Evolutionary conservation across 2,888 invertebrate genomes (phyloP), one percentile per base, ranked within the genome.

Genomic region (Ectemnius lituratus): DNA sequence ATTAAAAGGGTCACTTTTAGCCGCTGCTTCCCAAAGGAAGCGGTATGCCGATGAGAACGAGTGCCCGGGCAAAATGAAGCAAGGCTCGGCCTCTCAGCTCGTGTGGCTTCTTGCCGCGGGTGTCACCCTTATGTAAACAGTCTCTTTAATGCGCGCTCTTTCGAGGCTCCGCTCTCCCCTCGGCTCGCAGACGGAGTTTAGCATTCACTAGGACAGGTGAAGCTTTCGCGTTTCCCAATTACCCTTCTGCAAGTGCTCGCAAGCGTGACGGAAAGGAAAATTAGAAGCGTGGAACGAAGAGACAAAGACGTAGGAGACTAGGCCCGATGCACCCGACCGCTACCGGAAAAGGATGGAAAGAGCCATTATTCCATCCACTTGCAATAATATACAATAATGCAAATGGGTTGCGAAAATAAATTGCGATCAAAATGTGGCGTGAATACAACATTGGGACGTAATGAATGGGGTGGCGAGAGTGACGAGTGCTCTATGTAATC

Each of bases 61-160:
- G 37, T 37, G 37, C 37, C 52, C 6, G 16, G 52, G 52, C n/a
- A 52, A 52, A 52, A 52, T 52, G 52, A 52, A 52, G 52, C 14
- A 52, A 52, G 52, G 16, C 52, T 37, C 37, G 37, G 52, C 16
- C 52, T 52, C 14, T 13, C 5, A 52, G n/a, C n/a, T 52, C 14
- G 52, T 52, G 16, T 16, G 52, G 37, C 37, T 52, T 52, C 52
- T 52, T 52, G 14, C 52, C 52, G 52, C 52, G 52, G 52, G 16
- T 52, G 52, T 52, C 52, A 16, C 52, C 52, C 52, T 52, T 52
- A 52, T 16, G 52, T 52, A 52, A 52, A 52, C 52, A 52, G 52
- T 5, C n/a, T 52, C 52, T 52, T 52, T 52, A 52, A 52, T 16
- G 52, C 52, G 16, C 52, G 52, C 14, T 16, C 52, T 16, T 16